phyloP scores from a whole-genome alignment of 2,797 vertebrate genomes.

The Chromis chromis region DNA sequence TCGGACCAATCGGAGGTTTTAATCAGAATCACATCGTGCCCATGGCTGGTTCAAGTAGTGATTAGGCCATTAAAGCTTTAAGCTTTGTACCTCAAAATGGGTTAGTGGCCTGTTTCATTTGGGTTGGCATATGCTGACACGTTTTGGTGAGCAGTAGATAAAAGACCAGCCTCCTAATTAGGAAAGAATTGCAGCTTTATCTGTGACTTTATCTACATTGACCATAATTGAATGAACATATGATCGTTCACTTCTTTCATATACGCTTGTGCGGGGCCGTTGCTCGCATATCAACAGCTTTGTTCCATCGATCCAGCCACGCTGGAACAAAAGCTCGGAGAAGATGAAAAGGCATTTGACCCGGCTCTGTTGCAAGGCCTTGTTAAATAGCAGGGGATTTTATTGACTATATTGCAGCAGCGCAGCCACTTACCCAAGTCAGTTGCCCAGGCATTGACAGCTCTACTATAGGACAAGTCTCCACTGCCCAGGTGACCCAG shows the following conservation, averaged over 20 bases:
- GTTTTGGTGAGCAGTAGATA: neutral
- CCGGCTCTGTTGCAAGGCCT: constrained; percentile 59
- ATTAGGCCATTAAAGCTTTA: constrained; percentile 5
- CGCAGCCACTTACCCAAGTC: constrained; percentile 64
- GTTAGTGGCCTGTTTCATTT: constrained; percentile 8
- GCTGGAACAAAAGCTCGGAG: constrained; percentile 60
- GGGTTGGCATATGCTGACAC: constrained; percentile 5
- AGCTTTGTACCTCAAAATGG: constrained; percentile 11
- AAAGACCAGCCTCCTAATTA: constrained; percentile 28
- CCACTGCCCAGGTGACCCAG: constrained; percentile 65
- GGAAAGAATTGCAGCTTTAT: constrained; percentile 17
- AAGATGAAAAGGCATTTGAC: constrained; percentile 73
- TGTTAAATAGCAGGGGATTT: constrained; percentile 76
- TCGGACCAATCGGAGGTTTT: constrained; percentile 33
- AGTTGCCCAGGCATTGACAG: constrained; percentile 67
- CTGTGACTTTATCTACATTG: constrained; percentile 35
- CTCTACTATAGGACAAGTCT: constrained; percentile 66
- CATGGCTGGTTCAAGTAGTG: constrained; percentile 3
- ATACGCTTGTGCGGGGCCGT: neutral
- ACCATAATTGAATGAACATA: constrained; percentile 44
- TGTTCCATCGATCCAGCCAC: constrained; percentile 66
- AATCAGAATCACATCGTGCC: constrained; percentile 11
- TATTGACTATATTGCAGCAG: constrained; percentile 79
- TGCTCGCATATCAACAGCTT: constrained; percentile 61
- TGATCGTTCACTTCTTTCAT: constrained; percentile 22